Evolutionary conservation across 2,113 vertebrate species (phyloP), one percentile per base, ranked within the genome.

Genomic region (Trichomycterus rosablanca): DNA sequence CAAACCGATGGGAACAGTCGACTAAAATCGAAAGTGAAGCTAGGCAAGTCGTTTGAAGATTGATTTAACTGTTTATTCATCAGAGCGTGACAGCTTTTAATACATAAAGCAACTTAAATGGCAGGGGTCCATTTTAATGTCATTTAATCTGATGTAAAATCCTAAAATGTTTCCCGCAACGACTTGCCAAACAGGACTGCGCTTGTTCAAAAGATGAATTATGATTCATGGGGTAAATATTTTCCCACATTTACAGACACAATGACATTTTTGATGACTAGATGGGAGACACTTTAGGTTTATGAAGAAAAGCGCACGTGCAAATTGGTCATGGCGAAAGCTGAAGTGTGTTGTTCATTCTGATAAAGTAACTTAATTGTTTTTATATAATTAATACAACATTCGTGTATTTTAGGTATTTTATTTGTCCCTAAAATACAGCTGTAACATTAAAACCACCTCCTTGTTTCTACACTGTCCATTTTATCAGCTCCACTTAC

Each of bases 141-240:
- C 49, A 63, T 6, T 63, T 63, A 44, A 16, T 14, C n/a, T 44
- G 40, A 12, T 24, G 45, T 26, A 12, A 28, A 63, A 34, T 20
- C 28, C 48, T 28, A 18, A 49, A 59, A 60, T 55, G 28, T 63
- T 42, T 59, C 40, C 23, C 26, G 9, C 10, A n/a, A 45, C 61
- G 67, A 68, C 40, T 68, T 66, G 51, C 42, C 55, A 59, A 65
- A 68, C 71, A 68, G 18, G 71, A 76, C 63, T 57, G 46, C 39
- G 59, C 65, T 63, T 63, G 74, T 51, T 46, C 20, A 8, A 15
- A 40, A 20, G 30, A 45, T 22, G 39, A 18, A 43, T 55, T 30
- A 32, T 76, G 74, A 73, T 73, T 70, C 67, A 73, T 20, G 54
- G n/a, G 42, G 37, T 7, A 58, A 61, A 32, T 68, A 65, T 73